Evolutionary conservation across 2,797 vertebrate species (phyloP), one percentile per base, ranked within the genome.

Genomic region (Phyllotis vaccarum): DNA sequence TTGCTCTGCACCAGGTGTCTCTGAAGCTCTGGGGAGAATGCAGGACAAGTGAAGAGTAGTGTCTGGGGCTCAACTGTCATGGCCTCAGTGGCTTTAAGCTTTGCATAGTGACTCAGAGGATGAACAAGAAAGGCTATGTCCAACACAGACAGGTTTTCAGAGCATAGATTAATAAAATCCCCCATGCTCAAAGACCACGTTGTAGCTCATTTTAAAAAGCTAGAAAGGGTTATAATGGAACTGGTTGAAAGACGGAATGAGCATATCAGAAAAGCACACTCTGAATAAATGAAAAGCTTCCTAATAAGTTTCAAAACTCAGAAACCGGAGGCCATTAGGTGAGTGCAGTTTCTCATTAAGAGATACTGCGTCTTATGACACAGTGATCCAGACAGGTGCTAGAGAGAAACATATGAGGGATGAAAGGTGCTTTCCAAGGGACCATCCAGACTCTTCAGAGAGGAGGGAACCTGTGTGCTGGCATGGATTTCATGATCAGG

Each of bases 121-220:
- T 6, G 8, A 34, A 22, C 1, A 3, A 0, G 2, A 0, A 37
- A 19, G 10, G 0, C 12, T 21, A 37, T 56, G 10, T 68, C 13
- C 60, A 19, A 22, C 13, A 13, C 29, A n/a, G 46, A 19, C 46
- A 37, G 49, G 11, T 43, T 43, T 43, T 34, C n/a, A 56, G 58
- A 58, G 37, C 60, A n/a, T 8, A 56, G 60, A 46, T 68, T 79
- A 79, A 68, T 68, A n/a, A 64, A 62, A 76, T 5, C 0, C 13
- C 31, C 31, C 52, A 29, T 8, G 17, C 54, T 66, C 21, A 79
- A 64, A 86, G 74, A 86, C 29, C 82, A 14, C 29, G 27, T 43
- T 27, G 40, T 46, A 56, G 82, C 29, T 66, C 6, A 2, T 82
- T 74, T 56, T 31, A 31, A 89, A 66, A 76, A 82, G 11, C 0